Conservation (phyloP, 2,113 vertebrate genomes). For the Equus quagga region DNA sequence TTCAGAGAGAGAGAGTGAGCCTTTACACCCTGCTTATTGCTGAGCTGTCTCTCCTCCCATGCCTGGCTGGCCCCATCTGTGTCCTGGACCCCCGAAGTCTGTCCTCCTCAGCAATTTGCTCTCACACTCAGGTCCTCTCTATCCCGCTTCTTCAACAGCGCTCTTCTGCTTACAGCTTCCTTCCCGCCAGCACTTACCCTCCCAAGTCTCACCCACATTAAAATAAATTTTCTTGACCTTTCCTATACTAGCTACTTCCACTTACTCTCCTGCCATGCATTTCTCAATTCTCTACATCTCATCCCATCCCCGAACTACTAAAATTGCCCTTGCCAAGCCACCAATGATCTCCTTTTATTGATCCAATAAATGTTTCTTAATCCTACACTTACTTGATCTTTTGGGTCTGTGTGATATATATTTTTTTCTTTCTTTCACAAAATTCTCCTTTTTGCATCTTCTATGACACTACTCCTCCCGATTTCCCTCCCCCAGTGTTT, state of each 20-base stretch:
- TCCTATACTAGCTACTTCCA: neutral
- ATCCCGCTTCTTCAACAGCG: neutral
- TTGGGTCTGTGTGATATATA: neutral
- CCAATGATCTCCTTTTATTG: neutral
- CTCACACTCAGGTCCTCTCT: neutral
- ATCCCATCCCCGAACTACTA: neutral
- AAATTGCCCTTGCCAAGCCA: neutral
- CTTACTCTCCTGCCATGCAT: neutral
- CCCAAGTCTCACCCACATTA: neutral
- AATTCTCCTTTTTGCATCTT: neutral
- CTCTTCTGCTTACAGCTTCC: neutral
- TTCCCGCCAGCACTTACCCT: neutral
- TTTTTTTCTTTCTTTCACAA: neutral
- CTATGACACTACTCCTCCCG: neutral
- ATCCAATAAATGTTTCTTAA: neutral
- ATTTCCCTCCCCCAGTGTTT: neutral
- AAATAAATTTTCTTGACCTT: neutral
- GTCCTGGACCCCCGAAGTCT: neutral
- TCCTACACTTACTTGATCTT: neutral
- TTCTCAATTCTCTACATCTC: neutral
- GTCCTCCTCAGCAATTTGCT: neutral
- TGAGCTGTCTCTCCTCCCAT: neutral
- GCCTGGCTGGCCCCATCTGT: fast-evolving
- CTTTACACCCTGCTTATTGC: neutral
- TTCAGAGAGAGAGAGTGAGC: neutral